Conservation (phyloP, 1,140 invertebrate species). For the Drosophila willistoni region DNA sequence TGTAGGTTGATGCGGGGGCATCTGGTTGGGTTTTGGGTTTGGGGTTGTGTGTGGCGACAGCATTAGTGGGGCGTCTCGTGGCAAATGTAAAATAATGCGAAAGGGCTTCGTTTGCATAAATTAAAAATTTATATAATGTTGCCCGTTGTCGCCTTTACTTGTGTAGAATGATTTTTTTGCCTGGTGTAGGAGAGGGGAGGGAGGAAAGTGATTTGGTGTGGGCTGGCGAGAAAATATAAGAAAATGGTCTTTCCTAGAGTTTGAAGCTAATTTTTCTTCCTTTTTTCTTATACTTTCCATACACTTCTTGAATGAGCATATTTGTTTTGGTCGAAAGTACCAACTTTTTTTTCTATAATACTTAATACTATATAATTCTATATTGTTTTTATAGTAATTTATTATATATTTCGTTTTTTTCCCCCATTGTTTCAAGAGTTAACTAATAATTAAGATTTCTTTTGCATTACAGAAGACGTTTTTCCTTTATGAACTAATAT, state of each 20-base stretch:
- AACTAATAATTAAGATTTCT: no score
- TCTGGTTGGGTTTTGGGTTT: neutral
- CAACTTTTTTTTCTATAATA: no score
- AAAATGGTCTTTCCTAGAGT: conserved; percentile 17
- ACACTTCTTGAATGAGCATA: neutral
- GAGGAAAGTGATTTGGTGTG: neutral
- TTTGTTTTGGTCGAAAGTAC: neutral
- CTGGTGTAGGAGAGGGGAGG: neutral
- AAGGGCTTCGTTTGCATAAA: conserved; percentile 82
- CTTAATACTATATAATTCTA: no score
- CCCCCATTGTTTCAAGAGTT: no score
- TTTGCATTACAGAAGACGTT: no score
- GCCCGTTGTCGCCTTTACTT: conserved; percentile 54
- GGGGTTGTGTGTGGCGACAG: conserved; percentile 60
- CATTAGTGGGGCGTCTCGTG: conserved; percentile 77
- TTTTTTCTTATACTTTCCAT: neutral
- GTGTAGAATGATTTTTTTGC: conserved; percentile 1
- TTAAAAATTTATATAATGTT: conserved; percentile 81
- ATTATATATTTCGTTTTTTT: no score
- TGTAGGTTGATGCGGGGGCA: neutral
- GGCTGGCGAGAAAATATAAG: neutral
- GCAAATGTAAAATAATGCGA: conserved; percentile 82
- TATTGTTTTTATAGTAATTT: no score
- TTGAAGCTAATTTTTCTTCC: conserved; percentile 55
- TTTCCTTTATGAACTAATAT: no score